Evolutionary conservation across 1,140 invertebrate species (phyloP).

Genomic region (Thaumatotibia leucotreta): DNA sequence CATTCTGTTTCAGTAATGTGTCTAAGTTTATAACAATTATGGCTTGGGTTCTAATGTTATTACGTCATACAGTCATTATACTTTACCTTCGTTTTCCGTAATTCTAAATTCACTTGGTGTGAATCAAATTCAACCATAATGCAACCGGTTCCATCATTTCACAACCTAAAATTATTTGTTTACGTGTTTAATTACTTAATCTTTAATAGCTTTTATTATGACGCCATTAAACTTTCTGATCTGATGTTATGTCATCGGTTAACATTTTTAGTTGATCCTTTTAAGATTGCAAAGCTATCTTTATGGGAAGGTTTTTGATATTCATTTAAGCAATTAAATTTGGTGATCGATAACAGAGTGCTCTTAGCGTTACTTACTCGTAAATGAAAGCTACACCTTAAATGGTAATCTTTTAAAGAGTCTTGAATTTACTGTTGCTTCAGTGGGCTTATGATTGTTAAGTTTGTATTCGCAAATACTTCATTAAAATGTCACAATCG

Average conservation of each 20-base stretch:
- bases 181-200: constrained; percentile 23
- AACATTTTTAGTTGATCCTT: constrained; percentile 20
- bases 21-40: neutral
- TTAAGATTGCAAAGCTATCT: constrained; percentile 25
- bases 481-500: too few relatives aligned
- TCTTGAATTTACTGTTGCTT: too few relatives aligned
- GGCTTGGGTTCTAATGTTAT: neutral
- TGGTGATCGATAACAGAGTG: neutral
- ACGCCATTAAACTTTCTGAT: constrained; percentile 16
- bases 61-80: neutral
- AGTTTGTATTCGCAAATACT: too few relatives aligned
- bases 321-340: neutral
- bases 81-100: constrained; percentile 3
- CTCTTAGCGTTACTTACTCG: neutral
- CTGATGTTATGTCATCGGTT: constrained; percentile 19
- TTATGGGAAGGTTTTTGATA: neutral
- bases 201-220: constrained; percentile 18
- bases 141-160: constrained; percentile 19
- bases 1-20: neutral
- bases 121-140: constrained; percentile 1
- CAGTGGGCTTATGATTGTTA: neutral
- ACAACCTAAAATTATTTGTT: constrained; percentile 17
- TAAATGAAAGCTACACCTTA: neutral
- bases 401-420: too few relatives aligned
- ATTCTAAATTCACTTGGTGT: neutral